Conservation (phyloP, 2,888 invertebrate species). For the Anthophora plumipes region DNA sequence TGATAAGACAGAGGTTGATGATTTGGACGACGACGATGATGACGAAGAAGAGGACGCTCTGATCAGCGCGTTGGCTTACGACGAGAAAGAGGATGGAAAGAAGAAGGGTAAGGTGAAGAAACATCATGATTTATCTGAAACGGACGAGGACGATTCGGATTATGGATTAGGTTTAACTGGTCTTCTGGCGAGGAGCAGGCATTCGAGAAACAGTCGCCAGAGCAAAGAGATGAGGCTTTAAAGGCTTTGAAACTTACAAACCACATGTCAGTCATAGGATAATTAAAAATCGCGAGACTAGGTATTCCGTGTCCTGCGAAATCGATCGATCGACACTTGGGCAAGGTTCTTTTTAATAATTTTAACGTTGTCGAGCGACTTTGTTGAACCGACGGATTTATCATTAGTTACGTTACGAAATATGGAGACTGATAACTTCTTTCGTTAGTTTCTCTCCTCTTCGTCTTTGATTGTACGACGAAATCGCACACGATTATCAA, state of each 20-base stretch:
- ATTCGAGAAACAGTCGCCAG: slow-evolving; percentile 68
- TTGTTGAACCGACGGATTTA: neutral
- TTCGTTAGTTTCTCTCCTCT: neutral
- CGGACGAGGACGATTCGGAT: slow-evolving; percentile 76
- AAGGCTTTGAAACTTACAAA: neutral
- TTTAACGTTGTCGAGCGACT: neutral
- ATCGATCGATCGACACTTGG: neutral
- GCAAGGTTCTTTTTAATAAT: slow-evolving; percentile 1
- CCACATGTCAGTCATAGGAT: slow-evolving; percentile 39
- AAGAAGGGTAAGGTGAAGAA: slow-evolving; percentile 64
- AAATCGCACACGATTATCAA: too few relatives aligned
- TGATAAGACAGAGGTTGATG: slow-evolving; percentile 77
- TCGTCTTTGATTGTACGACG: neutral
- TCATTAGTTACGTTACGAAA: slow-evolving; percentile 25
- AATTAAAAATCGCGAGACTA: slow-evolving; percentile 27
- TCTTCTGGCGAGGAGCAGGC: slow-evolving; percentile 76
- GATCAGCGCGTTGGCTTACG: slow-evolving; percentile 83
- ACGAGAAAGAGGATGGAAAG: slow-evolving; percentile 80
- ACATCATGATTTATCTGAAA: slow-evolving; percentile 46
- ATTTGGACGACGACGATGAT: slow-evolving; percentile 76
- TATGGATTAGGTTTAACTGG: slow-evolving; percentile 76
- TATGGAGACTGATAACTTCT: slow-evolving; percentile 51
- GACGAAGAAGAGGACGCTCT: slow-evolving; percentile 81
- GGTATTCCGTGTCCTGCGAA: neutral
- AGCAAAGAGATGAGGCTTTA: slow-evolving; percentile 80